These are phyloP conservation scores for Tilapia sparmanii DNA, from an alignment of 2,113 vertebrate genomes.

Conservation along the genomic window DNA sequence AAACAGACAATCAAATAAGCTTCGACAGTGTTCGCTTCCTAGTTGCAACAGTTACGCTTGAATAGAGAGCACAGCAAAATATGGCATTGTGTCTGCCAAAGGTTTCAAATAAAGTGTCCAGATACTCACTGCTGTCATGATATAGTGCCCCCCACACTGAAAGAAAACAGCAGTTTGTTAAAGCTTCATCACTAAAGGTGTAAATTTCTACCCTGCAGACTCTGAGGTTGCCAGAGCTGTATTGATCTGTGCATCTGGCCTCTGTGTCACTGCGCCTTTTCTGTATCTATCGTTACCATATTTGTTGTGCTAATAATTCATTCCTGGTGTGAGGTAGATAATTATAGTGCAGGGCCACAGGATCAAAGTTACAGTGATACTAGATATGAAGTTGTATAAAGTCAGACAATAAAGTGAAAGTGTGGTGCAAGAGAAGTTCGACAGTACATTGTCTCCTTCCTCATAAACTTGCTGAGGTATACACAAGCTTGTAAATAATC, in stretches of 20 bases:
- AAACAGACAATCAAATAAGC: background rate
- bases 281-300: background rate
- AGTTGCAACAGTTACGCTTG: background rate
- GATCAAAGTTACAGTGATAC: background rate
- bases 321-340: background rate
- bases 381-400: background rate
- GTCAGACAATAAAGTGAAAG: background rate
- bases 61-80: background rate
- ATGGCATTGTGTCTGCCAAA: background rate
- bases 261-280: background rate
- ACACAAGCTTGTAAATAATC: background rate
- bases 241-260: conserved; percentile 3
- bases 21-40: background rate
- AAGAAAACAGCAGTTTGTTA: background rate
- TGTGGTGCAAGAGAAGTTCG: background rate
- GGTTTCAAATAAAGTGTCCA: background rate
- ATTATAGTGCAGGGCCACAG: background rate
- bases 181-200: background rate
- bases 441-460: background rate
- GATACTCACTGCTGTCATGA: background rate
- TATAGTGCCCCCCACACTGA: background rate
- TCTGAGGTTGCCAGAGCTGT: background rate
- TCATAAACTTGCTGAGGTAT: background rate
- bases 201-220: conserved; percentile 13
- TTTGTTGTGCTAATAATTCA: background rate